Evolutionary conservation across 2,888 invertebrate species (phyloP).

Genomic region (Drosophila ustulata): DNA sequence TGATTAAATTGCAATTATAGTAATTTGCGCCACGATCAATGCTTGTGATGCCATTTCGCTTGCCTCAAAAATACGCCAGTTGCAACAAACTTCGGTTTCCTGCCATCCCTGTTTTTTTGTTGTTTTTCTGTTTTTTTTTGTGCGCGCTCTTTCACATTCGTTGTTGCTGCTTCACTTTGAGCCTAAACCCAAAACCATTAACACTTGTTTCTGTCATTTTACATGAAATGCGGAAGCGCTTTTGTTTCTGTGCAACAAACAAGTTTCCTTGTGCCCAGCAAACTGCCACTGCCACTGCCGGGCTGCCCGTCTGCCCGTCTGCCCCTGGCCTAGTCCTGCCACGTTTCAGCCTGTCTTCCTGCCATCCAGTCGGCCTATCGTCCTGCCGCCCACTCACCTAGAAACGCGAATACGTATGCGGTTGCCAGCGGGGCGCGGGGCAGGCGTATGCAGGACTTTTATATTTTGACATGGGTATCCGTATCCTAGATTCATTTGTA

Average conservation of each 20-base stretch:
- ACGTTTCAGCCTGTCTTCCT: constrained; percentile 7
- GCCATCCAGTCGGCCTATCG: constrained; percentile 21
- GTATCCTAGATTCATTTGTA: constrained; percentile 72
- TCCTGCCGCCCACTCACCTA: constrained; percentile 16
- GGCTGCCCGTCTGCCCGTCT: constrained; percentile 20
- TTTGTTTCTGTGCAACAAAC: constrained; percentile 80
- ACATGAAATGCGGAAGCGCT: constrained; percentile 79
- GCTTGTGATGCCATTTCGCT: background rate
- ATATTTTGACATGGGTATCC: constrained; percentile 77
- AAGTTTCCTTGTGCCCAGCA: constrained; percentile 66
- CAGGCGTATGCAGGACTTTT: constrained; percentile 49
- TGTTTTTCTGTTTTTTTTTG: background rate
- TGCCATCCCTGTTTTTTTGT: background rate
- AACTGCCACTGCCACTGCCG: constrained; percentile 35
- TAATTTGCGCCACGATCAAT: background rate
- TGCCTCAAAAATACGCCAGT: background rate
- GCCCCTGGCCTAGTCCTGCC: constrained; percentile 57
- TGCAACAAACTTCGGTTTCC: constrained; percentile 6
- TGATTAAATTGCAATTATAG: background rate
- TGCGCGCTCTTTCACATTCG: constrained; percentile 3
- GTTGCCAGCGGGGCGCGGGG: background rate
- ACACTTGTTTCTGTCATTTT: constrained; percentile 81
- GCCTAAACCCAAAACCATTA: constrained; percentile 77
- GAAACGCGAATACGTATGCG: constrained; percentile 29
- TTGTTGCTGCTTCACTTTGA: constrained; percentile 21